Evolutionary conservation across 1,140 invertebrate genomes (phyloP).

Genomic region (Hycleus cichorii): DNA sequence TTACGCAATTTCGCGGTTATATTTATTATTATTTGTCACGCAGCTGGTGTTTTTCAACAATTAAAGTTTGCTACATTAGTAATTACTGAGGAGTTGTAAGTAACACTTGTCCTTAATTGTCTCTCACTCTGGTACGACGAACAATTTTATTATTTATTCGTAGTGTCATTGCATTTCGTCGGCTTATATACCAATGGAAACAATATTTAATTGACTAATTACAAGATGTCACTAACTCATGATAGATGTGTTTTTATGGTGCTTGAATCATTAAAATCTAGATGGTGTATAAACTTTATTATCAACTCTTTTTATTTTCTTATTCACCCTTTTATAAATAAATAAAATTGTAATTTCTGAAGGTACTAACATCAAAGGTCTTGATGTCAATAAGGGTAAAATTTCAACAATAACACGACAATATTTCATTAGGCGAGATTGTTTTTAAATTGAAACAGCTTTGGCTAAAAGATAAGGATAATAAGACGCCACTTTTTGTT

Average conservation of each 20-base stretch:
- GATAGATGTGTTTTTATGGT: no score
- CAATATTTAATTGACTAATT: constrained; percentile 20
- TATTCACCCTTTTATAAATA: constrained; percentile 10
- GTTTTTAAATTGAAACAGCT: constrained; percentile 15
- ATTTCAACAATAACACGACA: constrained; percentile 1
- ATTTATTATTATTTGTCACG: constrained; percentile 38
- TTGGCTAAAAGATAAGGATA: constrained; percentile 13
- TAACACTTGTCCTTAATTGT: constrained; percentile 38
- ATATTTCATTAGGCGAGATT: constrained; percentile 13
- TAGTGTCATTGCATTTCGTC: constrained; percentile 11
- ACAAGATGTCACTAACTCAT: constrained; percentile 8
- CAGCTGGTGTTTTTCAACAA: constrained; percentile 41
- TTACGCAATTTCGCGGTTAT: constrained; percentile 35
- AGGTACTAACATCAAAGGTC: constrained; percentile 8
- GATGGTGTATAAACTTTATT: no score
- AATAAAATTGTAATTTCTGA: neutral
- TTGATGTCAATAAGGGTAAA: constrained; percentile 10
- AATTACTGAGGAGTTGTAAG: constrained; percentile 35
- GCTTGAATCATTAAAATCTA: no score
- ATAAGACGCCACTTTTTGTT: constrained; percentile 2
- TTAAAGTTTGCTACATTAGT: constrained; percentile 38
- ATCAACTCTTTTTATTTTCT: neutral
- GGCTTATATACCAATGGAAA: constrained; percentile 12
- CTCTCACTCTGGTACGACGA: constrained; percentile 19
- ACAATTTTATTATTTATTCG: constrained; percentile 25